Percentiles rank a stretch among this genome's conserved stretches.
These are phyloP conservation scores for Lasius fuliginosus DNA, from an alignment of 2,888 invertebrate species.

Conservation along the genomic window DNA sequence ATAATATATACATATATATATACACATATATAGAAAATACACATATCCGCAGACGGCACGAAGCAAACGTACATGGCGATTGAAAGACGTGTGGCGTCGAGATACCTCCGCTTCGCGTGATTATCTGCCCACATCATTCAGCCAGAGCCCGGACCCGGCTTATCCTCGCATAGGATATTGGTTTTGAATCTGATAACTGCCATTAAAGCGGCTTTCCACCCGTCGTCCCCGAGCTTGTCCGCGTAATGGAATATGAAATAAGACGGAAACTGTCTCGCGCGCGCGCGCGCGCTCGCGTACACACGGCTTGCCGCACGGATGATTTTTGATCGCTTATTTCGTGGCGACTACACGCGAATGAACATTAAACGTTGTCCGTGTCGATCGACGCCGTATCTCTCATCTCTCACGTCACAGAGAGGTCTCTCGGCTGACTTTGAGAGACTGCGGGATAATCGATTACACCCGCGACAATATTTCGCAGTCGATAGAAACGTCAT, in stretches of 20 bases:
- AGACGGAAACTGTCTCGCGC: slow-evolving; percentile 67
- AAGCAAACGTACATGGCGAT: slow-evolving; percentile 61
- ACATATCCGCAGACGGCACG: slow-evolving; percentile 37
- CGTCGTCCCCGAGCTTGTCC: slow-evolving; percentile 67
- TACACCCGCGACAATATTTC: slow-evolving; percentile 57
- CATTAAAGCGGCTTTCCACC: slow-evolving; percentile 72
- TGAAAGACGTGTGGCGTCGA: slow-evolving; percentile 65
- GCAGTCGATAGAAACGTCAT: slow-evolving; percentile 47
- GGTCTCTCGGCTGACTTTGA: slow-evolving; percentile 12
- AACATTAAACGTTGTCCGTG: slow-evolving; percentile 56
- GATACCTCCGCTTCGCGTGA: slow-evolving; percentile 68
- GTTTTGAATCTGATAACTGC: slow-evolving; percentile 78
- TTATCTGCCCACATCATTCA: slow-evolving; percentile 74
- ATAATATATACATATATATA: not conserved
- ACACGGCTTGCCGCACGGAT: slow-evolving; percentile 53
- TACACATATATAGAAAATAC: slow-evolving; percentile 14
- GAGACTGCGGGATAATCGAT: slow-evolving; percentile 47
- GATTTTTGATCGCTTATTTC: slow-evolving; percentile 66
- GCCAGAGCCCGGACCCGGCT: slow-evolving; percentile 49
- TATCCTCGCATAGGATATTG: slow-evolving; percentile 77
- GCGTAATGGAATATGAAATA: slow-evolving; percentile 72
- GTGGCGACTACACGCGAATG: slow-evolving; percentile 42
- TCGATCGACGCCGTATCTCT: slow-evolving; percentile 39
- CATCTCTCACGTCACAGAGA: slow-evolving; percentile 26
- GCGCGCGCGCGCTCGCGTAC: slow-evolving; percentile 18